A percentile compares a stretch with the other conserved stretches of the same genome.
Conservation (phyloP, 2,113 vertebrate genomes). For the Gallinago media region DNA sequence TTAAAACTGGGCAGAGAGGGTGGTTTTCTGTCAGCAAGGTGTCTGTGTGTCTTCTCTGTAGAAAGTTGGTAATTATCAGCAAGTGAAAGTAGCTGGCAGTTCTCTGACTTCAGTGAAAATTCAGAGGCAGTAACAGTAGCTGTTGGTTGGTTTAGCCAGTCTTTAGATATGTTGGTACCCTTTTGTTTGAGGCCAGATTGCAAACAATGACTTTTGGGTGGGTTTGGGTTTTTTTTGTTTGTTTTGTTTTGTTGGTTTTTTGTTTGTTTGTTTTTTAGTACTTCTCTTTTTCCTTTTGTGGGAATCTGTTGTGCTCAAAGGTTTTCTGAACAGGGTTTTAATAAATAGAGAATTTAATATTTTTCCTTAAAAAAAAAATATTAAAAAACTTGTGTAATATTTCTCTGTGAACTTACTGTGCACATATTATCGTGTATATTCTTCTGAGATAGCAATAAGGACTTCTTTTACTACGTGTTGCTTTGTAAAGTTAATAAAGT, state of each 20-base stretch:
- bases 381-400: not conserved
- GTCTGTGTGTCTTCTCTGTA: not conserved
- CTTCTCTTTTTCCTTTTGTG: not conserved
- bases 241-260: fast-evolving
- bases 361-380: not conserved
- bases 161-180: not conserved
- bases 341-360: not conserved
- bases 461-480: not conserved
- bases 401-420: not conserved
- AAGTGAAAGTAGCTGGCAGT: not conserved
- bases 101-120: not conserved
- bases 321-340: not conserved
- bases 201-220: not conserved
- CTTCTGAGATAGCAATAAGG: not conserved
- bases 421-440: not conserved
- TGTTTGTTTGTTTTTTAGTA: too few relatives aligned
- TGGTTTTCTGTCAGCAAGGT: not conserved
- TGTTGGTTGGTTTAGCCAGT: not conserved
- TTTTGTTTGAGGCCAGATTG: not conserved
- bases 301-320: not conserved
- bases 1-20: not conserved
- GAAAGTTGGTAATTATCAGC: not conserved
- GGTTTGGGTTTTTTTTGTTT: too few relatives aligned
- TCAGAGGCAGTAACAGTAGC: not conserved
- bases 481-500: not conserved